phyloP scores from a whole-genome alignment of 2,888 invertebrate genomes.

The Polyploca ridens region DNA sequence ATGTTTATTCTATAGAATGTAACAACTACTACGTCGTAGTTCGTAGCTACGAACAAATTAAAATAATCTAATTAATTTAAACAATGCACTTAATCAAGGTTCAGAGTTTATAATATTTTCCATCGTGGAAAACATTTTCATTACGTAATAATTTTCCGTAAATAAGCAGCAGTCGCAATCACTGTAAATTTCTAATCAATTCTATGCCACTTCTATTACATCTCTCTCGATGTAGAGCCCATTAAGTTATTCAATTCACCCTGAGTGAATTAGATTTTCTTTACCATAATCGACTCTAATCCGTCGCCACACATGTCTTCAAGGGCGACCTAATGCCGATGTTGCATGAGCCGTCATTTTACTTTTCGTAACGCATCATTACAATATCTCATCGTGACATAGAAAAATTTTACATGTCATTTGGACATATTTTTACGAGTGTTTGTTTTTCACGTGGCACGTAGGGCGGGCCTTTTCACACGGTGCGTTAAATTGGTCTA shows the following conservation, averaged over 20 bases:
- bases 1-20: neutral
- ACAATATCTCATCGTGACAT: slow-evolving; percentile 82
- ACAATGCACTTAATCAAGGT: neutral
- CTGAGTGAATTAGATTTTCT: slow-evolving; percentile 73
- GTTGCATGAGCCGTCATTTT: slow-evolving; percentile 77
- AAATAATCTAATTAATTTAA: neutral
- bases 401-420: slow-evolving; percentile 83
- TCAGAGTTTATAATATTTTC: neutral
- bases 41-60: neutral
- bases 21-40: neutral
- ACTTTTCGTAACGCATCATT: slow-evolving; percentile 81
- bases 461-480: slow-evolving; percentile 72
- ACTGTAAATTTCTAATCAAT: neutral
- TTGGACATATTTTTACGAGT: slow-evolving; percentile 77
- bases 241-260: slow-evolving; percentile 81
- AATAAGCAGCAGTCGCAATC: neutral
- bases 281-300: slow-evolving; percentile 72
- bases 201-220: slow-evolving; percentile 46
- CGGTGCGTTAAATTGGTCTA: slow-evolving; percentile 60
- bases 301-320: slow-evolving; percentile 72
- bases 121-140: neutral
- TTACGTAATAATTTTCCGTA: no score
- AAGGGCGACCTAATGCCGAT: slow-evolving; percentile 71
- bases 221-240: slow-evolving; percentile 55
- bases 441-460: slow-evolving; percentile 73